A percentile compares a stretch with the other conserved stretches of the same genome.
phyloP scores from a whole-genome alignment of 1,140 invertebrate genomes.

The Drosophila littoralis region DNA sequence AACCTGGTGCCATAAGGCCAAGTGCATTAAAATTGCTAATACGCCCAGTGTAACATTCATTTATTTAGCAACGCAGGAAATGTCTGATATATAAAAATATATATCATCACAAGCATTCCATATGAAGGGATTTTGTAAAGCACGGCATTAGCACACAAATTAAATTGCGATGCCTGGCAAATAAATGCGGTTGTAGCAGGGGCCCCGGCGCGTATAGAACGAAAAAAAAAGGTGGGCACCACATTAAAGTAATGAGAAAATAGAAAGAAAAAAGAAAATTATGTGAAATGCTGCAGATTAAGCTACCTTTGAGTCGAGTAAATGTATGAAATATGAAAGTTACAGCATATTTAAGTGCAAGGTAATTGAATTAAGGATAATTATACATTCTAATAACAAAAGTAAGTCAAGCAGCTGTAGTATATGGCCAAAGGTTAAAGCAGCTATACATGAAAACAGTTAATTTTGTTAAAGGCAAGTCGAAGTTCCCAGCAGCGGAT shows the following conservation, averaged over 20 bases:
- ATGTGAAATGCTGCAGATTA: slow-evolving; percentile 3
- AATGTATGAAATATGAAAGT: background rate
- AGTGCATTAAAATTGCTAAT: slow-evolving; percentile 74
- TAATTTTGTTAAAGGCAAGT: no score
- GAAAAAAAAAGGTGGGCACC: background rate
- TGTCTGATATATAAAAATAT: slow-evolving; percentile 28
- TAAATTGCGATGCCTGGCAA: slow-evolving; percentile 35
- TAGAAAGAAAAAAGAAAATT: background rate
- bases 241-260: slow-evolving; percentile 25
- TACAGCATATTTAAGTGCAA: background rate
- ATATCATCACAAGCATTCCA: slow-evolving; percentile 27
- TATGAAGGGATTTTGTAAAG: slow-evolving; percentile 20
- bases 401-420: no score
- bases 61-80: slow-evolving; percentile 27
- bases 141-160: slow-evolving; percentile 56
- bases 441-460: no score
- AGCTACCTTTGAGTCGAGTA: background rate
- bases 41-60: slow-evolving; percentile 40
- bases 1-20: slow-evolving; percentile 57
- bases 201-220: no score
- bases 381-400: no score
- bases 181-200: slow-evolving; percentile 1
- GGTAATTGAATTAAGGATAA: background rate
- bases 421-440: no score
- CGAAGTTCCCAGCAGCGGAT: no score